A percentile compares a stretch with the other conserved stretches of the same genome.
These are phyloP conservation scores for Parazoanthus darwini DNA, from an alignment of 92 coral and sea anemone species.

Conservation along the genomic window DNA sequence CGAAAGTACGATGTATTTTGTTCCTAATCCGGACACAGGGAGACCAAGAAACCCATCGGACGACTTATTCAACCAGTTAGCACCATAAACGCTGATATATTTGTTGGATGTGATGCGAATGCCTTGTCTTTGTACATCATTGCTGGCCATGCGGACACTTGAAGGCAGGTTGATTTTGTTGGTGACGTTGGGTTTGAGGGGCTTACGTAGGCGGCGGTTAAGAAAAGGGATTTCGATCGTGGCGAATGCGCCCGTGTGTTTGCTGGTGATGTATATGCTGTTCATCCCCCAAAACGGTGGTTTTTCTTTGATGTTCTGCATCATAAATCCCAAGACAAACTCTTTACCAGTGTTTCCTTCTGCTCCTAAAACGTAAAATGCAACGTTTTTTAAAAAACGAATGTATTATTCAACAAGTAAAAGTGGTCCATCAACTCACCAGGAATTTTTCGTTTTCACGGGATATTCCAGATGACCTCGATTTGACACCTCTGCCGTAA, in stretches of 20 bases:
- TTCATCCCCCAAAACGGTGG: neutral
- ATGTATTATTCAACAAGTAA: no score
- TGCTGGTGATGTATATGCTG: slow-evolving; percentile 48
- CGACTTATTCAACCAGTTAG: slow-evolving; percentile 54
- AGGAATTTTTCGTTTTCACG: no score
- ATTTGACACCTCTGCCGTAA: no score
- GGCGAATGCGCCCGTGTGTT: slow-evolving; percentile 17
- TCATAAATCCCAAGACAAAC: slow-evolving; percentile 32
- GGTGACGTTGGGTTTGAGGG: slow-evolving; percentile 48
- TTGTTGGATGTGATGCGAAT: slow-evolving; percentile 56
- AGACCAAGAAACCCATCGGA: slow-evolving; percentile 78
- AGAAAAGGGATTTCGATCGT: slow-evolving; percentile 48
- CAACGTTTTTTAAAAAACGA: neutral
- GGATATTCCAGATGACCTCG: no score
- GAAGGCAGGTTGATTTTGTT: slow-evolving; percentile 55
- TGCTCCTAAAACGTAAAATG: neutral
- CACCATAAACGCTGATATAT: slow-evolving; percentile 65
- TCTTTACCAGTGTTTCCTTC: neutral
- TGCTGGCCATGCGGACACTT: slow-evolving; percentile 53
- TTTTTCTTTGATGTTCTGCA: neutral
- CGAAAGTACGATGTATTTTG: slow-evolving; percentile 62
- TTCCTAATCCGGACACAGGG: slow-evolving; percentile 67
- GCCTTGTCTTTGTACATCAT: slow-evolving; percentile 51
- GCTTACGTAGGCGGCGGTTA: slow-evolving; percentile 7
- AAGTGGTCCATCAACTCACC: no score